Evolutionary conservation across 2,888 invertebrate species (phyloP).

Genomic region (Tortrix viridana): DNA sequence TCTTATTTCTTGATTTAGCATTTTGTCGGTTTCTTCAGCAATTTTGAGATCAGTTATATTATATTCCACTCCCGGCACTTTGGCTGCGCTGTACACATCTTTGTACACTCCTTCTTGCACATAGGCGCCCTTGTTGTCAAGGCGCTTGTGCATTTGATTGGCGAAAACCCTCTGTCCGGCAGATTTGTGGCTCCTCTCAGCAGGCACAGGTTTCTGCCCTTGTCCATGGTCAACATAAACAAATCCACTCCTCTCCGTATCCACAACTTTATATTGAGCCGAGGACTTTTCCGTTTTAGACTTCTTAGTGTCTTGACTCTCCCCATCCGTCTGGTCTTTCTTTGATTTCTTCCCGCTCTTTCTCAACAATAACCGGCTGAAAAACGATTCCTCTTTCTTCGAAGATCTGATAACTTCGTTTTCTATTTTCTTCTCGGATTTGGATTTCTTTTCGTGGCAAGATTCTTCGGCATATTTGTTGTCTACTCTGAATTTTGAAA

Average conservation of each 20-base stretch:
- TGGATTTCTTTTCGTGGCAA: conserved; percentile 79
- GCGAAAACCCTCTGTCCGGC: conserved; percentile 79
- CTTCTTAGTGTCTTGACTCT: conserved; percentile 70
- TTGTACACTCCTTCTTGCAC: conserved; percentile 78
- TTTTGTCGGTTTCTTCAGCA: conserved; percentile 78
- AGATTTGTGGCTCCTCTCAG: conserved; percentile 74
- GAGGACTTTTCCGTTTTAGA: conserved; percentile 67
- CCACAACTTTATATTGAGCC: conserved; percentile 69
- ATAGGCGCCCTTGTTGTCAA: conserved; percentile 81
- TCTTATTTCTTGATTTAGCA: conserved; percentile 75
- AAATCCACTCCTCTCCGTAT: conserved; percentile 58
- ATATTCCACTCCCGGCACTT: conserved; percentile 76
- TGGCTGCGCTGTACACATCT: conserved; percentile 77
- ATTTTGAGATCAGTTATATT: conserved; percentile 80
- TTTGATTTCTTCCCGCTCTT: conserved; percentile 89
- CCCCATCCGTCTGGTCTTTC: conserved; percentile 77
- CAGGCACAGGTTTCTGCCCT: conserved; percentile 69
- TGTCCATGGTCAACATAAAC: conserved; percentile 58
- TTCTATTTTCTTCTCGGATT: conserved; percentile 77
- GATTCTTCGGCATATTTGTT: conserved; percentile 75
- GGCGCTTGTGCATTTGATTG: conserved; percentile 79
- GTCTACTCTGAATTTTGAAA: conserved; percentile 65
- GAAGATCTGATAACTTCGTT: conserved; percentile 76
- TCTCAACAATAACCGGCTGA: conserved; percentile 87
- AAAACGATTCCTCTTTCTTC: conserved; percentile 85